phyloP scores from a whole-genome alignment of 2,113 vertebrate species.

The Catharus fuscescens region DNA sequence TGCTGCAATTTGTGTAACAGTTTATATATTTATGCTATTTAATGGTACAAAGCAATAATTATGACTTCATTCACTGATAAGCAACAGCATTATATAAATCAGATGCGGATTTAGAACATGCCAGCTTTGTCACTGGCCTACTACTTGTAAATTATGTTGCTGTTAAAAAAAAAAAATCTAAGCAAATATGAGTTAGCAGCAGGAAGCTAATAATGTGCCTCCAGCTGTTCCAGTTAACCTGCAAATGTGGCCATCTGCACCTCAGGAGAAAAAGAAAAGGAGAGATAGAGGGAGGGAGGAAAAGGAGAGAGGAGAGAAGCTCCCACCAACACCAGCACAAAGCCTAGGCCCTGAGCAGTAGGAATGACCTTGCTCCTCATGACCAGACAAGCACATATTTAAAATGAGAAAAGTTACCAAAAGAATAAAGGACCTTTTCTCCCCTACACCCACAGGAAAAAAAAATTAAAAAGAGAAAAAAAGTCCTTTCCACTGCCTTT shows the following conservation, averaged over 20 bases:
- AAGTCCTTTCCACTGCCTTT: background rate
- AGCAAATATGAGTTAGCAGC: conserved; percentile 99
- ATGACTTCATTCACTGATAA: conserved; percentile 84
- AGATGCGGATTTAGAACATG: conserved; percentile 79
- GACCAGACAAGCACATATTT: conserved; percentile 30
- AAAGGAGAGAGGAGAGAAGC: conserved; percentile 49
- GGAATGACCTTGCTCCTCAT: conserved; percentile 85
- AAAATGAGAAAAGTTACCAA: conserved; percentile 49
- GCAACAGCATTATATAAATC: conserved; percentile 80
- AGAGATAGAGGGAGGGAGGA: conserved; percentile 69
- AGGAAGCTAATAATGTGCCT: conserved; percentile 98
- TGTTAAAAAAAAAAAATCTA: conserved; percentile 83
- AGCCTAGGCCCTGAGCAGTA: conserved; percentile 66
- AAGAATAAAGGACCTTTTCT: conserved; percentile 50
- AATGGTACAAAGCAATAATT: conserved; percentile 87
- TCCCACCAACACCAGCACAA: conserved; percentile 66
- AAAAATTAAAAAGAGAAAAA: background rate
- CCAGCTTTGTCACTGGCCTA: conserved; percentile 82
- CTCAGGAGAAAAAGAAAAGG: conserved; percentile 85
- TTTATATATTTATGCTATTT: conserved; percentile 88
- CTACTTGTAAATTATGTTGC: conserved; percentile 89
- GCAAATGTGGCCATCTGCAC: conserved; percentile 99
- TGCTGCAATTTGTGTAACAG: conserved; percentile 82
- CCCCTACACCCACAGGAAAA: background rate
- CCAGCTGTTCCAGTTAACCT: conserved; percentile 99